Evolutionary conservation across 2,888 invertebrate species (phyloP), one percentile per base, ranked within the genome.

Genomic region (Orthosia incerta): DNA sequence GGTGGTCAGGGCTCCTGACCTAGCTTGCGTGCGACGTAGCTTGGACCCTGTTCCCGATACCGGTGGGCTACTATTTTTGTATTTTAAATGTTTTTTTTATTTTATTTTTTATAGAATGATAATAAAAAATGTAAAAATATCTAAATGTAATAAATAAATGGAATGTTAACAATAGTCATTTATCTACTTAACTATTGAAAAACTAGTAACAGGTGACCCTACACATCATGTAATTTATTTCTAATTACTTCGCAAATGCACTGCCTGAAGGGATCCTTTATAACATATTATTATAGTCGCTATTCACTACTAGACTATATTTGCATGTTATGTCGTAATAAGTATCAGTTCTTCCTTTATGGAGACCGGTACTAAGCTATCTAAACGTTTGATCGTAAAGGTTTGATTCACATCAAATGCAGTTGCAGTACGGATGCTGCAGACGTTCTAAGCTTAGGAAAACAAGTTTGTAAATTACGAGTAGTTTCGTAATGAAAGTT

Each of bases 231-330:
- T 68, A 64, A 68, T 65, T 74, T 74, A 64, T 64, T 60, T 57
- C 53, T 74, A 80, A 80, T 71, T 75, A 57, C 23, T 56, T 67
- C 23, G 26, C 70, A 50, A 79, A 74, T 61, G 57, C 46, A 65
- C 50, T n/a, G 70, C 84, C 81, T 48, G 16, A 61, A 23, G 84
- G 53, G 16, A 18, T 48, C 45, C 48, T 56, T 31, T 59, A 64
- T 66, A 68, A 83, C 64, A 64, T n/a, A n/a, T n/a, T n/a, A n/a
- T n/a, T n/a, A n/a, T 46, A 64, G 50, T 65, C 56, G 16, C 48
- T 56, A 74, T 62, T 73, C 12, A 55, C 72, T 71, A 48, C 48
- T n/a, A n/a, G n/a, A 65, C 16, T 15, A 73, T 79, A 73, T 65
- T 62, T 83, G 66, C 59, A 65, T 62, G 45, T 60, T n/a, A 73